Evolutionary conservation across 2,797 vertebrate genomes (phyloP), one percentile per base, ranked within the genome.

Genomic region (Xenopus petersii): DNA sequence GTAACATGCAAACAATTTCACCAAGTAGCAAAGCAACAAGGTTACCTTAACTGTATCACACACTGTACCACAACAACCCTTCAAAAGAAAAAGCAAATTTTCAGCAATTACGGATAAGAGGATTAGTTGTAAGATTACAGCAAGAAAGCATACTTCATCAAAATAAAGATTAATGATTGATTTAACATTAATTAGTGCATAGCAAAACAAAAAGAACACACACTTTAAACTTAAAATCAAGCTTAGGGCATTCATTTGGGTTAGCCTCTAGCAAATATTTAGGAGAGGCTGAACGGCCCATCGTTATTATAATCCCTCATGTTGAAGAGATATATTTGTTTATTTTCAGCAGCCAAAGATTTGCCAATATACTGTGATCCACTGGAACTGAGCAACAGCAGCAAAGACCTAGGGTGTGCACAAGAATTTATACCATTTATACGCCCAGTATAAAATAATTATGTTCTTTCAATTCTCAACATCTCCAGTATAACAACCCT

Each of bases 91-190:
- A 80, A 83, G 84, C 82, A 83, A 72, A 84, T 86, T 81, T 81
- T 85, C 79, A 82, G 80, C 80, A 88, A 85, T 86, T 86, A 89
- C 79, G 81, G 80, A 83, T 87, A 87, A 93, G 87, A 91, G 92
- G 91, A 96, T 97, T 94, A 97, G 94, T 93, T 91, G 87, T 96
- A 99, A 98, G 96, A 92, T 93, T 96, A 96, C 97, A 99, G 97
- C 97, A 98, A 98, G 96, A 97, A 94, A 94, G 88, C 88, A 81
- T 80, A 87, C 86, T 67, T 81, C 71, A 80, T 73, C 26, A 30
- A 30, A 56, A 56, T n/a, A 56, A 56, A 87, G 92, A 87, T 90
- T 89, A 88, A 90, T 87, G 42, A 85, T 80, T 86, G 88, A 92
- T 93, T 91, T 91, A 86, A 92, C 81, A 90, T 80, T 85, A 83